Base-by-base conservation (phyloP, 2,888 invertebrate genomes). In the Athrips mouffetella region DNA sequence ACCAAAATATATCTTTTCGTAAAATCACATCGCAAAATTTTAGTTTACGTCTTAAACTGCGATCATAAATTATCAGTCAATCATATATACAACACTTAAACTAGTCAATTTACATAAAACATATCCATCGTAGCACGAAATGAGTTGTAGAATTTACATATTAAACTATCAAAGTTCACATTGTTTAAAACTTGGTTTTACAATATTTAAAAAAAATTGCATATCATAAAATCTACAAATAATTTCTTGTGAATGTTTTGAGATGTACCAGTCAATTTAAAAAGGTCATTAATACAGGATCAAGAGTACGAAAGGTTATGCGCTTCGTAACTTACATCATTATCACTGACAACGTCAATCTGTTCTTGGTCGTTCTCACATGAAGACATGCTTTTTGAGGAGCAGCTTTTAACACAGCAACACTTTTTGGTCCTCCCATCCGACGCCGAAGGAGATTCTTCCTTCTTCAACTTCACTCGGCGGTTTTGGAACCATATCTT, bases 401-500 rank as follows among this genome's bases (percentile, higher is more conserved):
- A 72, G 51, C 87, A 87, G 0, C 76, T 67, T 0, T 82, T 84
- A 0, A 71, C 55, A 21, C 37, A 37, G 52, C 87, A 87, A 54
- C 88, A 88, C 49, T 86, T 86, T 50, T 80, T 81, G 0, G 65
- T 60, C 20, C 73, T 76, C 0, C 76, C 73, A 1, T 80, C 79
- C n/a, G 65, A 55, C 5, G 62, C 56, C 59, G 76, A 58, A 0
- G 93, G 93, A 5, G 91, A 80, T 66, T 94, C 94, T 58, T 96
- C 96, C 68, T 97, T 98, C 90, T 98, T 98, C 80, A 96, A 91
- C 76, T 98, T 98, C 0, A 98, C 98, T 1, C 97, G 90, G 4
- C 97, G 91, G 77, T 98, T 98, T 76, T 98, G 96, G 80, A 98
- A 98, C 98, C 97, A 96, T 59, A 96, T 96, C 77, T 96, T 98